phyloP scores from a whole-genome alignment of 2,797 vertebrate genomes.

The Geotrypetes seraphini region DNA sequence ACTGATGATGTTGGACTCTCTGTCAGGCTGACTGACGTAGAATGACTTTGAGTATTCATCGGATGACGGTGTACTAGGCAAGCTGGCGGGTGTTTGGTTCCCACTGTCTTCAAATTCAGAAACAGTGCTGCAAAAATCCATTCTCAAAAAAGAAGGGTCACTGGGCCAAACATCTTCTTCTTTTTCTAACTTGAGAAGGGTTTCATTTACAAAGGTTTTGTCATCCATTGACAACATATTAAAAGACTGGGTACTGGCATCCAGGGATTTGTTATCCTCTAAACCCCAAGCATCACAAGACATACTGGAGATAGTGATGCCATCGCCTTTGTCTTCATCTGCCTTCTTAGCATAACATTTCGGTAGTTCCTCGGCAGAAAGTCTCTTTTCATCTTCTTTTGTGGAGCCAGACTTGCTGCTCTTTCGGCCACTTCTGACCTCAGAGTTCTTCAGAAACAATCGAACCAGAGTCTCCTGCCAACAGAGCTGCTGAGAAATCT shows the following conservation, averaged over 20 bases:
- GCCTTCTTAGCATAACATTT: conserved; percentile 27
- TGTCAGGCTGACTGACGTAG: conserved; percentile 48
- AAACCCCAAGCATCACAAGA: conserved; percentile 54
- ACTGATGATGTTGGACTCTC: conserved; percentile 34
- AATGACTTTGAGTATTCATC: conserved; percentile 73
- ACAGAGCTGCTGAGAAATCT: conserved; percentile 80
- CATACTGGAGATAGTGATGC: conserved; percentile 31
- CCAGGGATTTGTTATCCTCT: conserved; percentile 64
- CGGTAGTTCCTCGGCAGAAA: conserved; percentile 30
- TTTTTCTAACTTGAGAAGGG: conserved; percentile 44
- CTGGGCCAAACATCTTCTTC: conserved; percentile 62
- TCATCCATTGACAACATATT: conserved; percentile 53
- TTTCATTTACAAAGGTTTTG: conserved; percentile 59
- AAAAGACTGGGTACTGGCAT: conserved; percentile 48
- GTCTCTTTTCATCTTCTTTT: conserved; percentile 39
- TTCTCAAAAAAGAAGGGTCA: conserved; percentile 65
- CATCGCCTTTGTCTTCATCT: conserved; percentile 29
- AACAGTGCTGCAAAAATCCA: conserved; percentile 75
- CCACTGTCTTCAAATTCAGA: conserved; percentile 66
- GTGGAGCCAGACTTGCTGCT: conserved; percentile 37
- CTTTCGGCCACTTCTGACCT: conserved; percentile 22
- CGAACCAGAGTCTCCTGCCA: conserved; percentile 92
- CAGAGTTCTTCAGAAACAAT: conserved; percentile 65
- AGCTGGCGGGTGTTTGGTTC: conserved; percentile 77
- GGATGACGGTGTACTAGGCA: conserved; percentile 85